Percentiles rank a stretch among this genome's conserved stretches.
Conservation (phyloP, 2,797 vertebrate genomes). For the Cirrhinus mrigala region DNA sequence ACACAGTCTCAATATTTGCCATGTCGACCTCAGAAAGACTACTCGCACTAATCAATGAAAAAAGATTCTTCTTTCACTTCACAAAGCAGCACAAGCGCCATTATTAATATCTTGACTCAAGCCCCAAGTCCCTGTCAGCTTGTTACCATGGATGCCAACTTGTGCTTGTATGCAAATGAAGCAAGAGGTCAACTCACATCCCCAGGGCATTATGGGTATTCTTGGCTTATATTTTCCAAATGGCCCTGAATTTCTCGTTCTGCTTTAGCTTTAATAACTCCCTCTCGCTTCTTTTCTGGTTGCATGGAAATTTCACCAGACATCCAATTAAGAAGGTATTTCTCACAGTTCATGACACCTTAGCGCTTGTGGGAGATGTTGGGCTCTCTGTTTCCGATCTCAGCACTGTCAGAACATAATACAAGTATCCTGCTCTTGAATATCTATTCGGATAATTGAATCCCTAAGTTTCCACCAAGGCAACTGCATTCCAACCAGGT, state of each 20-base stretch:
- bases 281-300: slow-evolving; percentile 12
- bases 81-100: neutral
- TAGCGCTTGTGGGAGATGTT: slow-evolving; percentile 15
- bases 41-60: neutral
- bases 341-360: slow-evolving; percentile 42
- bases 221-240: slow-evolving; percentile 43
- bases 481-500: neutral
- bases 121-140: slow-evolving; percentile 28
- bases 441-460: neutral
- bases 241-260: slow-evolving; percentile 13
- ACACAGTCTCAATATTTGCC: neutral
- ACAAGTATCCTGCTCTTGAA: neutral
- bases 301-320: slow-evolving; percentile 35
- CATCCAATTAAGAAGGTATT: slow-evolving; percentile 44
- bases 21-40: neutral
- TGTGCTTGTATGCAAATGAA: slow-evolving; percentile 46
- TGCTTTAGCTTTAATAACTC: slow-evolving; percentile 28
- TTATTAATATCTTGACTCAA: slow-evolving; percentile 53
- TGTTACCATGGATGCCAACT: slow-evolving; percentile 50
- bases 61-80: neutral
- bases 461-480: neutral
- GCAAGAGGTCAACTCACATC: slow-evolving; percentile 42
- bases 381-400: neutral
- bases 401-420: slow-evolving; percentile 18
- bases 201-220: slow-evolving; percentile 43